Evolutionary conservation across 1,140 invertebrate genomes (phyloP).

Genomic region (Hestina assimilis): DNA sequence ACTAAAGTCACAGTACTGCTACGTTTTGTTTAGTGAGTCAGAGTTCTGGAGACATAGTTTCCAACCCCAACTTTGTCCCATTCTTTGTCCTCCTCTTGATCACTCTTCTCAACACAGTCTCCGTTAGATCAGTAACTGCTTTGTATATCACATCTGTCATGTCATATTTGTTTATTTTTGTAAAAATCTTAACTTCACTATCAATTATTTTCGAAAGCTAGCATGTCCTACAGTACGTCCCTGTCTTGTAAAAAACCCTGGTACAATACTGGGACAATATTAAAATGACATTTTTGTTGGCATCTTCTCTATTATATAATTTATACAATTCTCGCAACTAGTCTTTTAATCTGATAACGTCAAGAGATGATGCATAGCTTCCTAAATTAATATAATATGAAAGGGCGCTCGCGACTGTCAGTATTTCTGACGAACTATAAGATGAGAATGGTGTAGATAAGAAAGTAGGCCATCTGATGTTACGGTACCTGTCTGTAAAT

Average conservation of each 20-base stretch:
- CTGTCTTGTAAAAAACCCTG: neutral
- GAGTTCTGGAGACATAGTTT: too few species aligned
- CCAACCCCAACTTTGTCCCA: too few species aligned
- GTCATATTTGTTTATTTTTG: too few species aligned
- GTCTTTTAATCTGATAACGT: constrained; percentile 1
- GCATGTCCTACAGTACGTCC: neutral
- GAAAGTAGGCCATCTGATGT: too few species aligned
- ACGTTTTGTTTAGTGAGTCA: too few species aligned
- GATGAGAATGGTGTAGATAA: neutral
- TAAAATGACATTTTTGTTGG: neutral
- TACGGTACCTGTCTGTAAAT: too few species aligned
- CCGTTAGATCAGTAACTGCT: too few species aligned
- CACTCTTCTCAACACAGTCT: too few species aligned
- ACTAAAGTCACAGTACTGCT: too few species aligned
- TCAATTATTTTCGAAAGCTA: neutral
- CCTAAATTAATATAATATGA: neutral
- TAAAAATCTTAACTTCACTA: neutral
- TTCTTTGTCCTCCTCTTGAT: too few species aligned
- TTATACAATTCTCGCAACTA: neutral
- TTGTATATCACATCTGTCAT: too few species aligned
- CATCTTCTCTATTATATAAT: neutral
- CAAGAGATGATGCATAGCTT: neutral
- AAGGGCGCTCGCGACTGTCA: neutral
- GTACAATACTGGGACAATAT: neutral
- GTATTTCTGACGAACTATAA: neutral